Conservation (phyloP, 1,140 invertebrate species). For the Diplogasteroides magnus region DNA sequence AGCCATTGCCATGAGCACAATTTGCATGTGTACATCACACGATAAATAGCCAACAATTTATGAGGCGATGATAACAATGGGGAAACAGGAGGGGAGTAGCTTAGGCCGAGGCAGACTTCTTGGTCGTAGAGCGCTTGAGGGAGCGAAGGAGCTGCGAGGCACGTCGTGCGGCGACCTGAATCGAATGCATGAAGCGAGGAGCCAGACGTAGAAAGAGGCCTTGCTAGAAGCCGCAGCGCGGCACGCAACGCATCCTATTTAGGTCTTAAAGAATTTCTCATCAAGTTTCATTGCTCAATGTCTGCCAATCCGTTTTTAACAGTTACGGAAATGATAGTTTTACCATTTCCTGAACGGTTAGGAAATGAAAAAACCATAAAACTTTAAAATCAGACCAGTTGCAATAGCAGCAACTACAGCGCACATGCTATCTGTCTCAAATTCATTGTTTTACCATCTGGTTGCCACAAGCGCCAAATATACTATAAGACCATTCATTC, state of each 20-base stretch:
- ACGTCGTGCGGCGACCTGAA: constrained; percentile 24
- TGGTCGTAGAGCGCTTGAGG: constrained; percentile 6
- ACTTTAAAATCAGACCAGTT: too few species aligned
- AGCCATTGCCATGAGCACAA: not conserved
- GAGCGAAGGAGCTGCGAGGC: constrained; percentile 20
- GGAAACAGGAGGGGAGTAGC: not conserved
- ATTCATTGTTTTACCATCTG: too few species aligned
- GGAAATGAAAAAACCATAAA: too few species aligned
- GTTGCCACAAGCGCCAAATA: too few species aligned
- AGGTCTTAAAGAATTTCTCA: too few species aligned
- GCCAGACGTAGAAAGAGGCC: constrained; percentile 3
- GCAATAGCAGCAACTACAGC: too few species aligned
- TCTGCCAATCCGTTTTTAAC: too few species aligned
- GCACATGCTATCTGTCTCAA: too few species aligned
- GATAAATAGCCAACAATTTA: not conserved
- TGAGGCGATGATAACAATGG: not conserved
- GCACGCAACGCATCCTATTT: not conserved
- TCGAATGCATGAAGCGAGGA: constrained; percentile 10
- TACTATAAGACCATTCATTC: too few species aligned
- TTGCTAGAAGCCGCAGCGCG: constrained; percentile 4
- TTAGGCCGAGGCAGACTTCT: constrained; percentile 21
- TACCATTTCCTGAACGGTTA: too few species aligned
- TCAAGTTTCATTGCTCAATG: too few species aligned
- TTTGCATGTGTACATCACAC: not conserved
- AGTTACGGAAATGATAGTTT: too few species aligned